phyloP scores from a whole-genome alignment of 2,113 vertebrate genomes.

The Odobenus rosmarus region DNA sequence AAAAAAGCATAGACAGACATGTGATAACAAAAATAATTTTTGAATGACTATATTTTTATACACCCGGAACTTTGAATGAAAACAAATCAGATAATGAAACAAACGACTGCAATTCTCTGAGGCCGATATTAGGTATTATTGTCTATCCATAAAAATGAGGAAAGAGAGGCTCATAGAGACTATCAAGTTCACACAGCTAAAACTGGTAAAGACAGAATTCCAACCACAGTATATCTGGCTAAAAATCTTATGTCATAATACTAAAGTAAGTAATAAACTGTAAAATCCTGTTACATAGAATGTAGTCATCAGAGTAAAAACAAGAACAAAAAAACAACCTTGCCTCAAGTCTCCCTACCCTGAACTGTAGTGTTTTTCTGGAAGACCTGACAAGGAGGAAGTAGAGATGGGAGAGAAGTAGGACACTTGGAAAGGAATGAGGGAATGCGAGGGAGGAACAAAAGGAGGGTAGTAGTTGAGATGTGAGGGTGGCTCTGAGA shows the following conservation, averaged over 20 bases:
- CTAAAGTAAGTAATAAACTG: not conserved
- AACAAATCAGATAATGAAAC: not conserved
- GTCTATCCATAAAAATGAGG: not conserved
- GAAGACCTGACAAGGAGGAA: not conserved
- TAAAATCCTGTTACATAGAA: not conserved
- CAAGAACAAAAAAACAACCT: not conserved
- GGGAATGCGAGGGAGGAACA: not conserved
- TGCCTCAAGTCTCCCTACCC: not conserved
- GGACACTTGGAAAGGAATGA: not conserved
- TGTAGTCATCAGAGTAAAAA: not conserved
- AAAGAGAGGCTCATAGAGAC: not conserved
- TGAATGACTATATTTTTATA: not conserved
- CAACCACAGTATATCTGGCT: not conserved
- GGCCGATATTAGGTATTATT: not conserved
- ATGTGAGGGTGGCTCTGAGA: not conserved
- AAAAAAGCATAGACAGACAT: not conserved
- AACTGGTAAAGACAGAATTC: not conserved
- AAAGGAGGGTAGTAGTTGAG: not conserved
- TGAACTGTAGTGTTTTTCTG: not conserved
- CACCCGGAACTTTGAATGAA: not conserved
- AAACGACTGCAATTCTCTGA: not conserved
- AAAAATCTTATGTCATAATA: not conserved
- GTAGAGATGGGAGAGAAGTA: rapidly evolving
- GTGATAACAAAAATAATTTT: not conserved
- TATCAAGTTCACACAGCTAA: not conserved